Percentiles rank a stretch among this genome's conserved stretches.
phyloP scores from a whole-genome alignment of 2,113 vertebrate species.

The Xyrauchen texanus region DNA sequence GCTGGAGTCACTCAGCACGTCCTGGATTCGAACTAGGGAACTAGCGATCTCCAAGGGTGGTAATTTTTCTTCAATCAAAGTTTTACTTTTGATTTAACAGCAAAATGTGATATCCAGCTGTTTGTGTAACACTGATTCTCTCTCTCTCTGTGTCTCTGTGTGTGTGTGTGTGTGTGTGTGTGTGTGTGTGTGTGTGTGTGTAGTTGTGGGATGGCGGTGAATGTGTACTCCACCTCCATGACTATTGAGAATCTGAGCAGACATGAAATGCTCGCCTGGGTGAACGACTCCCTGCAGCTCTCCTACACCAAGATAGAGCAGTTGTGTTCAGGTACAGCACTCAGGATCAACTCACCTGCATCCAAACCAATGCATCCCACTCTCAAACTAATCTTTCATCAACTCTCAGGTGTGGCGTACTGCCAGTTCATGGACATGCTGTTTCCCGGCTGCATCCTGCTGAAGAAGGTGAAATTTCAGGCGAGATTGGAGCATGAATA shows the following conservation, averaged over 20 bases:
- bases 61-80: no score
- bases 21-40: no score
- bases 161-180: conserved; percentile 3
- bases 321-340: conserved; percentile 84
- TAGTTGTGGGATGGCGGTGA: conserved; percentile 94
- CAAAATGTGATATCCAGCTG: no score
- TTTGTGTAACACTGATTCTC: neutral
- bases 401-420: conserved; percentile 81
- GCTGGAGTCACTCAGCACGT: no score
- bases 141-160: conserved; percentile 19
- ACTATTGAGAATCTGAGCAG: conserved; percentile 95
- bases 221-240: conserved; percentile 96
- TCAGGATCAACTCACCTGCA: neutral
- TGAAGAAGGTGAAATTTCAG: conserved; percentile 94
- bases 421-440: conserved; percentile 99
- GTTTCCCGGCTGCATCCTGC: conserved; percentile 90
- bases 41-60: no score
- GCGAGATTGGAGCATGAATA: conserved; percentile 93
- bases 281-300: conserved; percentile 94
- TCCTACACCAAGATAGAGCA: conserved; percentile 94
- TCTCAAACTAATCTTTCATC: neutral
- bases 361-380: neutral
- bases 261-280: conserved; percentile 96
- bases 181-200: neutral
- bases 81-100: no score